Percentiles rank a stretch among this genome's conserved stretches.
Conservation (phyloP, 2,113 vertebrate genomes). For the Cochlearius cochlearius region DNA sequence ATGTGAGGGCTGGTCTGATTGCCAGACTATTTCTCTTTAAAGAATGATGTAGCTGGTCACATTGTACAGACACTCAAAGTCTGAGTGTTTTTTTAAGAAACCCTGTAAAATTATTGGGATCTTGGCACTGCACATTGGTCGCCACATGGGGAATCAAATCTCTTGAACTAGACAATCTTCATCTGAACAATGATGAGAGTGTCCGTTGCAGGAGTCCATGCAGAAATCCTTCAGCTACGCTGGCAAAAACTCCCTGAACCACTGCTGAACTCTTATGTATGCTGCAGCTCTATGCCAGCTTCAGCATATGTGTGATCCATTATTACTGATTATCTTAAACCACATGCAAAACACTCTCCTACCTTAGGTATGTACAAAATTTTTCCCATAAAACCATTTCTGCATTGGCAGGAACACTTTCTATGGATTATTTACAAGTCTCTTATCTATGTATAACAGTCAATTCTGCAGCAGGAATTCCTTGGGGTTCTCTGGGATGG, state of each 20-base stretch:
- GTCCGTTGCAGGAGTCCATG: fast-evolving
- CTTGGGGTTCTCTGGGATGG: background rate
- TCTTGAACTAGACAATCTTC: background rate
- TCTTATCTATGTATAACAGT: background rate
- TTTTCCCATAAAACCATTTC: background rate
- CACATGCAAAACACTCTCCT: background rate
- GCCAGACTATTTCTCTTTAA: background rate
- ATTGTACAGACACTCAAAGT: background rate
- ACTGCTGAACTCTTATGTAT: background rate
- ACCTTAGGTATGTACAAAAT: background rate
- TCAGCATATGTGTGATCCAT: background rate
- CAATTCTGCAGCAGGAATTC: background rate
- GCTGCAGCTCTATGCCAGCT: background rate
- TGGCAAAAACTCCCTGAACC: background rate
- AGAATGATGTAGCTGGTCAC: background rate
- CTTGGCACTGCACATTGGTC: background rate
- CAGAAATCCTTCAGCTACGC: background rate
- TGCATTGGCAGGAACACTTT: background rate
- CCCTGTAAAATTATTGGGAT: background rate
- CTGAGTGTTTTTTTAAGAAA: background rate
- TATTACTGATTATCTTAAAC: background rate
- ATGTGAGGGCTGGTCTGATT: background rate
- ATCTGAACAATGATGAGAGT: background rate
- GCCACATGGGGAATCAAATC: background rate
- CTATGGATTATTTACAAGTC: background rate